These are phyloP conservation scores for Semaprochilodus insignis DNA, from an alignment of 2,797 vertebrate genomes.

Conservation along the genomic window DNA sequence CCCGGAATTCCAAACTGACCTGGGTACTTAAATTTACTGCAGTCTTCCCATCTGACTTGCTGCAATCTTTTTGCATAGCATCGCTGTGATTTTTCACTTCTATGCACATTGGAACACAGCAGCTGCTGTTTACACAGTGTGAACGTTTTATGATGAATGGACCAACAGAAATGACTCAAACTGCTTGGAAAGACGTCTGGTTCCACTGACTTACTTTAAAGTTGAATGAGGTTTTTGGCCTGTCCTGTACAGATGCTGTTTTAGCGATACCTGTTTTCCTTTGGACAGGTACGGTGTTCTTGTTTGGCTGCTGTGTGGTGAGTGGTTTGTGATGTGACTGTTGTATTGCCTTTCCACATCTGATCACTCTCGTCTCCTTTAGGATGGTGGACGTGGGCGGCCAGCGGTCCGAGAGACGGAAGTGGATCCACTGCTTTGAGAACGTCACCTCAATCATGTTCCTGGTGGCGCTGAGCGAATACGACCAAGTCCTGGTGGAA, in stretches of 20 bases:
- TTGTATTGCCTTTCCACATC: background rate
- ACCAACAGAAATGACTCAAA: too few species aligned
- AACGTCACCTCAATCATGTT: conserved; percentile 82
- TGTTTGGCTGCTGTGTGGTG: background rate
- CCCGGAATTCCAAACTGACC: too few species aligned
- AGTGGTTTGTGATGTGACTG: background rate
- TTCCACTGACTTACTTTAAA: too few species aligned
- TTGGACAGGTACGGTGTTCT: background rate
- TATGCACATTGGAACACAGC: too few species aligned
- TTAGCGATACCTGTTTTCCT: too few species aligned
- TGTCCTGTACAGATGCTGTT: too few species aligned
- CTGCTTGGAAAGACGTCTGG: too few species aligned
- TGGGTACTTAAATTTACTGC: background rate
- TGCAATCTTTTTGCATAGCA: background rate
- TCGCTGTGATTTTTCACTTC: too few species aligned
- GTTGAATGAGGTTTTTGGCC: too few species aligned
- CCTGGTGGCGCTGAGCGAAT: conserved; percentile 80
- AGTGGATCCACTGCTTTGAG: conserved; percentile 83
- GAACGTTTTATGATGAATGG: too few species aligned
- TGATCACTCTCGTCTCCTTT: background rate
- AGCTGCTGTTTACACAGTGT: too few species aligned
- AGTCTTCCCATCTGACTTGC: background rate
- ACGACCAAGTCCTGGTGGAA: conserved; percentile 78
- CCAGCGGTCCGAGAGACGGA: conserved; percentile 80
- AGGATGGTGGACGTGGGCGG: conserved; percentile 83